Percentiles rank a stretch among this genome's conserved stretches.
Evolutionary conservation across 2,797 vertebrate genomes (phyloP).

Genomic region (Adelosebastes latens): DNA sequence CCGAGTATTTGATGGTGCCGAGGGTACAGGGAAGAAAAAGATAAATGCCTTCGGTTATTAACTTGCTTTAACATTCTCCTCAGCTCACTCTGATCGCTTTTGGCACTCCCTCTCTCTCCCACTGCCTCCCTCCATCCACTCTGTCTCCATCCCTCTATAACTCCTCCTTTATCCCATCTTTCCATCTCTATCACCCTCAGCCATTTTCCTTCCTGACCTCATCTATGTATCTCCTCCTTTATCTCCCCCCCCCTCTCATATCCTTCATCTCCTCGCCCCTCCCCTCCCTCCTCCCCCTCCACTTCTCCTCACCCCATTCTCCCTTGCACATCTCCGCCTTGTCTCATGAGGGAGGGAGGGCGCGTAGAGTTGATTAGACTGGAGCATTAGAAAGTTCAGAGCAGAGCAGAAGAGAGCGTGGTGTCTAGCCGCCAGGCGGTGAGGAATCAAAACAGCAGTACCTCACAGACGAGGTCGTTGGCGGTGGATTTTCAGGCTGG

Average conservation of each 20-base stretch:
- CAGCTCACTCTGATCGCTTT: conserved; percentile 37
- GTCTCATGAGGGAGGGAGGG: conserved; percentile 63
- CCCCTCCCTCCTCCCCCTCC: conserved; percentile 6
- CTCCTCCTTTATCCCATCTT: conserved; percentile 51
- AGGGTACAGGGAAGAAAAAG: conserved; percentile 16
- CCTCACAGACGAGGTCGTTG: conserved; percentile 66
- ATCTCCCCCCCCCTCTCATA: conserved; percentile 29
- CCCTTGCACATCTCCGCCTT: conserved; percentile 53
- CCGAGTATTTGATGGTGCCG: conserved; percentile 15
- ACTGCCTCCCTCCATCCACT: conserved; percentile 18
- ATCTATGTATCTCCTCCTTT: conserved; percentile 45
- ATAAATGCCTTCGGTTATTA: conserved; percentile 48
- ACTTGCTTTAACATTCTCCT: conserved; percentile 50
- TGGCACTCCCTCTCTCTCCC: conserved; percentile 26
- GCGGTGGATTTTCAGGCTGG: conserved; percentile 71
- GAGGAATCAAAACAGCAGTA: conserved; percentile 61
- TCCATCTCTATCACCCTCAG: conserved; percentile 50
- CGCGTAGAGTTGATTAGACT: conserved; percentile 73
- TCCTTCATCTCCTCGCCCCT: conserved; percentile 32
- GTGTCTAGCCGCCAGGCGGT: conserved; percentile 68
- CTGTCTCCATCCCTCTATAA: conserved; percentile 47
- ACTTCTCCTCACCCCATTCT: conserved; percentile 32
- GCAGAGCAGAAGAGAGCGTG: conserved; percentile 43
- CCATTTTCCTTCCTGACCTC: conserved; percentile 51
- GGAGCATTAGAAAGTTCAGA: conserved; percentile 73